Evolutionary conservation across 2,888 invertebrate species (phyloP), one percentile per base, ranked within the genome.

Genomic region (Alloplasta piceator): DNA sequence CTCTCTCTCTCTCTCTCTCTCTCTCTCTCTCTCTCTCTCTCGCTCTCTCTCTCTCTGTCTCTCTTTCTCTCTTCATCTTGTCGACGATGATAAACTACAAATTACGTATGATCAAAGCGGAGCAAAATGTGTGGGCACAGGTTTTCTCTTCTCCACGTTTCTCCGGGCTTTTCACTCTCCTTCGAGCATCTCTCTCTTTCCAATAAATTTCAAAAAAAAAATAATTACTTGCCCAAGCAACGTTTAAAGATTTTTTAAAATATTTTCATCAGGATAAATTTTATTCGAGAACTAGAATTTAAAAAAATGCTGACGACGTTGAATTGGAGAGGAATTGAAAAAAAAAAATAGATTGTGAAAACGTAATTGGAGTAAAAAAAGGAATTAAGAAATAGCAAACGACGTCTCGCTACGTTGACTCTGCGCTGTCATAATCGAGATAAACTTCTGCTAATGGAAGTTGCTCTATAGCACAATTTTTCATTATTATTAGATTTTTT

Each of bases 361-460:
- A 43, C 9, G 1, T 14, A 16, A 12, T 12, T 52, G 16, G 6
- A 64, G 43, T 41, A 5, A 41, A 5, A 41, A 63, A 46, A 43
- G 14, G 43, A 43, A 52, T 9, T 7, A 50, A 75, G 75, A 75
- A 26, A 26, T 26, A 1, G 67, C 63, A 52, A 75, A 76, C 67
- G 56, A 61, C 71, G 70, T 76, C 63, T 61, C 78, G 76, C 82
- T 52, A 66, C 78, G 78, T 82, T 80, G 78, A 78, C 75, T 82
- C 77, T 82, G 68, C 82, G 84, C 83, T 82, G 81, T 78, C 71
- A 82, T 86, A 86, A 86, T 87, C 87, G 85, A 85, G 81, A 82
- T 86, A 83, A 84, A 58, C 70, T 60, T 85, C 80, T 86, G 84
- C 83, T 85, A 85, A 87, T 86, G 82, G 82, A 86, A 82, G 38